Conservation (phyloP, 2,797 vertebrate genomes). For the Micropoecilia bifurca region DNA sequence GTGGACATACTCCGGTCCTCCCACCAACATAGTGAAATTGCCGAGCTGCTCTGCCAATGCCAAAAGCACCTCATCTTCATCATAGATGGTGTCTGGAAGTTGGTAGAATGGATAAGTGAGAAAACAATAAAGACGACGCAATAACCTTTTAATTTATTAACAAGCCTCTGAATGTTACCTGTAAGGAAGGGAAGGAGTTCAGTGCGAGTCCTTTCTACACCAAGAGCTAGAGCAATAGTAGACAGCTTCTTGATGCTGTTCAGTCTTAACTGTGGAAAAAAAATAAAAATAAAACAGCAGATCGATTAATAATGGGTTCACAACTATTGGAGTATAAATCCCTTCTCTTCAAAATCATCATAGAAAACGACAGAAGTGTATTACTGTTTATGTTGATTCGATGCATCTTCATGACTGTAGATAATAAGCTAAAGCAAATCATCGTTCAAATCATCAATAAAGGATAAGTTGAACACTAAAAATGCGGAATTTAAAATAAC, state of each 20-base stretch:
- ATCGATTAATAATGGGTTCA: not conserved
- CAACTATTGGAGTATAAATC: not conserved
- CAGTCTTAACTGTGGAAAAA: constrained; percentile 79
- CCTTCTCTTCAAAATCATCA: not conserved
- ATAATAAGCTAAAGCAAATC: not conserved
- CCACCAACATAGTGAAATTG: constrained; percentile 88
- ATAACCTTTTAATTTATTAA: not conserved
- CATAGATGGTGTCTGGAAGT: constrained; percentile 86
- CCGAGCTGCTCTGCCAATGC: constrained; percentile 89
- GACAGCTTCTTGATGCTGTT: constrained; percentile 91
- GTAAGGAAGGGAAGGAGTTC: constrained; percentile 90
- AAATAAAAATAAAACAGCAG: not conserved
- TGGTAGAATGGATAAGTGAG: not conserved
- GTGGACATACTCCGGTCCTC: constrained; percentile 87
- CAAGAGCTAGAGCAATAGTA: constrained; percentile 88
- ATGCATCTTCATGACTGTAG: too few species aligned
- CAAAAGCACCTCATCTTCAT: constrained; percentile 89
- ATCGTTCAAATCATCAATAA: accelerated
- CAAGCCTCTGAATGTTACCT: constrained; percentile 63
- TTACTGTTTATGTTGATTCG: too few species aligned
- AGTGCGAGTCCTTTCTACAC: constrained; percentile 88
- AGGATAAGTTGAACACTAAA: not conserved
- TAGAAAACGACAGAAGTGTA: not conserved
- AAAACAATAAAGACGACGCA: not conserved
- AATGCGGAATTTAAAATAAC: not conserved